Evolutionary conservation across 2,888 invertebrate species (phyloP), one percentile per base, ranked within the genome.

Genomic region (Anodontia alba): DNA sequence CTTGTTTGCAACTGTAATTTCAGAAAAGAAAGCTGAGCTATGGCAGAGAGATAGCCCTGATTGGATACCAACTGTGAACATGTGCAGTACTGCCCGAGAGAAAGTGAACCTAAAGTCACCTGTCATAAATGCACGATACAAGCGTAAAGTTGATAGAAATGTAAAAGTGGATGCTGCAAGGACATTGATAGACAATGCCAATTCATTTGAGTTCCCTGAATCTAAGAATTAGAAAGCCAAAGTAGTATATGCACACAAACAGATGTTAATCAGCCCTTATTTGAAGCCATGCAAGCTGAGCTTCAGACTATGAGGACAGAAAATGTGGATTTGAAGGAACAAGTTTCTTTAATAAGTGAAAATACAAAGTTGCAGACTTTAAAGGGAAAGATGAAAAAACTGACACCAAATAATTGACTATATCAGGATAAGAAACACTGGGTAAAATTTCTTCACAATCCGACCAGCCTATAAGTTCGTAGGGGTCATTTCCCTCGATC

Each of bases 61-160:
- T n/a, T n/a, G n/a, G n/a, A n/a, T n/a, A n/a, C n/a, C n/a, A n/a
- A n/a, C n/a, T n/a, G n/a, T n/a, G n/a, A n/a, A n/a, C n/a, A n/a
- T n/a, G n/a, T n/a, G n/a, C n/a, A n/a, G n/a, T n/a, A n/a, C n/a
- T n/a, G n/a, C n/a, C n/a, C n/a, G n/a, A n/a, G n/a, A n/a, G n/a
- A n/a, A n/a, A n/a, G n/a, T n/a, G n/a, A n/a, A n/a, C n/a, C n/a
- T 12, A 8, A 7, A 73, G 43, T 73, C 73, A 33, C 73, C 66
- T 23, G 73, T 26, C n/a, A 42, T 43, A 23, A 73, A 73, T 62
- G 73, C 73, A 26, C 29, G 73, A 38, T 73, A 73, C 66, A 29
- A 26, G n/a, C n/a, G n/a, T n/a, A n/a, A n/a, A n/a, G n/a, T n/a
- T n/a, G n/a, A n/a, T n/a, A n/a, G n/a, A n/a, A 17, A 23, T 62